phyloP scores from a whole-genome alignment of 2,113 vertebrate species.

The Empidonax traillii region DNA sequence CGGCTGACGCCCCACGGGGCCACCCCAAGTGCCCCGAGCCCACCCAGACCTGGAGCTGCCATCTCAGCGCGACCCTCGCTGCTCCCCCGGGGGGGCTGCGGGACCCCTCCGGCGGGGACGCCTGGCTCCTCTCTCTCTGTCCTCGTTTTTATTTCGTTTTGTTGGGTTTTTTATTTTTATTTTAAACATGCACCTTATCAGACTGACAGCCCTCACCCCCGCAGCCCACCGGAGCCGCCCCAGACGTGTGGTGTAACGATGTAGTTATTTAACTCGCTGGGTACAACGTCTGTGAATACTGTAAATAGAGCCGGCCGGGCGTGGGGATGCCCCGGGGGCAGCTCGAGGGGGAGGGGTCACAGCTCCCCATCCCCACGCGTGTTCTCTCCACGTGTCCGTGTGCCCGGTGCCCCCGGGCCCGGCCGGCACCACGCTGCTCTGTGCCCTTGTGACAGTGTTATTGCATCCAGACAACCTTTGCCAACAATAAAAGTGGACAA shows the following conservation, averaged over 20 bases:
- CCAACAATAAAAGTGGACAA: slow-evolving; percentile 74
- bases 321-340: background rate
- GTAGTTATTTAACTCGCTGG: slow-evolving; percentile 96
- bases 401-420: background rate
- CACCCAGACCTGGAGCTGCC: background rate
- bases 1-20: background rate
- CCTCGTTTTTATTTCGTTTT: slow-evolving; percentile 30
- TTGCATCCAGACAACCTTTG: slow-evolving; percentile 70
- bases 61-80: background rate
- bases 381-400: background rate
- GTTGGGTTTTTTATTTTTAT: slow-evolving; percentile 39
- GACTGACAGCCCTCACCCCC: slow-evolving; percentile 69
- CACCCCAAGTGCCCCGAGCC: background rate
- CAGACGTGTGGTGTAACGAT: slow-evolving; percentile 70
- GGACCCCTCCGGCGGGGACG: background rate
- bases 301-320: slow-evolving; percentile 84
- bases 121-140: slow-evolving; percentile 38
- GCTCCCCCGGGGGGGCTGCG: background rate
- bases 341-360: background rate
- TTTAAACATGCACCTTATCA: slow-evolving; percentile 85
- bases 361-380: background rate
- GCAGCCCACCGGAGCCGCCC: slow-evolving; percentile 62
- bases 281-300: slow-evolving; percentile 95
- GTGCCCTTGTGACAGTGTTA: slow-evolving; percentile 77
- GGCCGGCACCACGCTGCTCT: background rate